Base-by-base conservation (phyloP, 2,888 invertebrate species). In the Sclerodermus sp. region DNA sequence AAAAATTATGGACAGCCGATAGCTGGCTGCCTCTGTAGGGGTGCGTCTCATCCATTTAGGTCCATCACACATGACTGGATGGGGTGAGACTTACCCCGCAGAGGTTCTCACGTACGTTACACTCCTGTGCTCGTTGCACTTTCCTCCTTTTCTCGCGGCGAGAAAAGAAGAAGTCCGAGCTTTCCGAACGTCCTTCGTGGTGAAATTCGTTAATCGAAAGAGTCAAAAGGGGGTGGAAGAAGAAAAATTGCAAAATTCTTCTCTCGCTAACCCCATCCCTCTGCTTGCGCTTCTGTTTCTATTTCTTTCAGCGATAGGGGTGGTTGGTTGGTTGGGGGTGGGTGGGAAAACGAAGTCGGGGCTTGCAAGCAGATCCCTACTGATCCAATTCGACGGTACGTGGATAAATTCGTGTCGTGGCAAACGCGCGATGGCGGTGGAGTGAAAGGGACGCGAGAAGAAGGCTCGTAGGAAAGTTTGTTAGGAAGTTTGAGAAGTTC, bases 11-110 rank as follows among this genome's bases (percentile, higher is more conserved):
- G 73, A 73, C 68, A 70, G 68, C 63, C 71, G 71, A 73, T 74
- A 71, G 68, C 67, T 49, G 53, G 63, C 60, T 64, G 66, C 62
- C 54, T 56, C 58, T 60, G 58, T 54, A 43, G 74, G 64, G 75
- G 76, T 70, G 73, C 74, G 76, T 77, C 77, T 76, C 77, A 77
- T 77, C 76, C 77, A 77, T 77, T 77, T 77, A 76, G 75, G 70
- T 75, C 75, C 74, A 77, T 77, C 76, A 74, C 76, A 75, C 77
- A 75, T 75, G 74, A 76, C 73, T 76, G 69, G 73, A 71, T 76
- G 76, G 77, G 76, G 76, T 74, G 75, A 73, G 73, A 70, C 67
- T 68, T 67, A 66, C 67, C 67, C 69, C 67, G 62, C 71, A 73
- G 70, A 72, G 71, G 71, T 76, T 76, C 75, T 75, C 73, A 73